phyloP scores from a whole-genome alignment of 2,888 invertebrate genomes.

The Brachyptera putata region DNA sequence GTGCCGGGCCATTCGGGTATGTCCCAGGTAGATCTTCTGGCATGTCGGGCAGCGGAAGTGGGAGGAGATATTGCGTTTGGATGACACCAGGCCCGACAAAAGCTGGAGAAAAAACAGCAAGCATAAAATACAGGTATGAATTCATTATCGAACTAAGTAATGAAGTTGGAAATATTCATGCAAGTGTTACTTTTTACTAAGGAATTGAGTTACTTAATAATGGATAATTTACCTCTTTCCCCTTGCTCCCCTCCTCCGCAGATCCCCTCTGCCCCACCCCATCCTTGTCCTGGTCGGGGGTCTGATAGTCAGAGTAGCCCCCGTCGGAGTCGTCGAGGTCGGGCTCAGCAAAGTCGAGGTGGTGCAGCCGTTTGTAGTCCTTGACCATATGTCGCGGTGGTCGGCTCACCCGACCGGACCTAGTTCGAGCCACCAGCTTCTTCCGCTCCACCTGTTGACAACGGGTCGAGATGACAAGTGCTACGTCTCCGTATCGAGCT shows the following conservation, averaged over 20 bases:
- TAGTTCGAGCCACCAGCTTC: slow-evolving; percentile 50
- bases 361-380: slow-evolving; percentile 56
- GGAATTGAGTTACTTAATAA: too few species aligned
- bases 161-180: too few species aligned
- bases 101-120: too few species aligned
- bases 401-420: slow-evolving; percentile 54
- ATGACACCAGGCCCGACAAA: not conserved
- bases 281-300: slow-evolving; percentile 37
- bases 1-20: slow-evolving; percentile 56
- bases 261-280: too few species aligned
- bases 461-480: too few species aligned
- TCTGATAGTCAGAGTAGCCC: slow-evolving; percentile 54
- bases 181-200: too few species aligned
- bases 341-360: slow-evolving; percentile 52
- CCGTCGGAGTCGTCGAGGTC: slow-evolving; percentile 55
- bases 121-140: too few species aligned
- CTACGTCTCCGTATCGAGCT: too few species aligned
- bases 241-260: too few species aligned
- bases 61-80: slow-evolving; percentile 48
- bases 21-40: slow-evolving; percentile 59
- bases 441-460: slow-evolving; percentile 47
- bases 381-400: slow-evolving; percentile 58
- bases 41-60: slow-evolving; percentile 60
- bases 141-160: too few species aligned
- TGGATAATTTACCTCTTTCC: too few species aligned